A percentile compares a stretch with the other conserved stretches of the same genome.
Conservation (phyloP, 35 echinoderm and acorn worm species). For the Apostichopus californicus region DNA sequence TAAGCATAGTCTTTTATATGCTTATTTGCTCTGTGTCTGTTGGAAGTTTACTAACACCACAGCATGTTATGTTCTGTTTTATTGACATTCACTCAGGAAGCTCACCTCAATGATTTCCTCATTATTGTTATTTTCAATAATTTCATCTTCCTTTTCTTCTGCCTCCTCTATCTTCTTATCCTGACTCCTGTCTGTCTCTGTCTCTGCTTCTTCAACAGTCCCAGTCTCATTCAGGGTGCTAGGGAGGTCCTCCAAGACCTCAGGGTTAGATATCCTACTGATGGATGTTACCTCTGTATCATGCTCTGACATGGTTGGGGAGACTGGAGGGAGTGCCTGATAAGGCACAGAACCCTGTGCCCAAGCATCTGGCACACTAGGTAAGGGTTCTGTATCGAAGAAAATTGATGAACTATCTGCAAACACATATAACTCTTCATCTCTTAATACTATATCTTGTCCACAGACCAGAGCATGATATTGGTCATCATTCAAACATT, state of each 20-base stretch:
- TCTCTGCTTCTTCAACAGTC: constrained; percentile 47
- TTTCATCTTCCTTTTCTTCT: constrained; percentile 53
- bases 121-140: background rate
- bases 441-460: constrained; percentile 65
- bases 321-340: constrained; percentile 62
- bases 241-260: constrained; percentile 76
- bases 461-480: constrained; percentile 56
- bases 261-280: constrained; percentile 70
- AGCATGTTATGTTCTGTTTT: too few relatives aligned
- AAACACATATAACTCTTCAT: background rate
- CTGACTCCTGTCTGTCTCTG: constrained; percentile 39
- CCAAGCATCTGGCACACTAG: constrained; percentile 92
- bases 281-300: constrained; percentile 90
- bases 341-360: constrained; percentile 95
- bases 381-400: constrained; percentile 68
- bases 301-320: constrained; percentile 80
- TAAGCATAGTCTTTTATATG: too few relatives aligned
- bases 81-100: too few relatives aligned
- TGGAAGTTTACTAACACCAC: too few relatives aligned
- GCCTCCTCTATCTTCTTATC: constrained; percentile 47
- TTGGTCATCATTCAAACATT: background rate
- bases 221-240: constrained; percentile 73
- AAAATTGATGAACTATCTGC: constrained; percentile 42
- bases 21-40: too few relatives aligned
- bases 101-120: constrained; percentile 32